Conservation (phyloP, 2,797 vertebrate species). For the Falco cherrug region DNA sequence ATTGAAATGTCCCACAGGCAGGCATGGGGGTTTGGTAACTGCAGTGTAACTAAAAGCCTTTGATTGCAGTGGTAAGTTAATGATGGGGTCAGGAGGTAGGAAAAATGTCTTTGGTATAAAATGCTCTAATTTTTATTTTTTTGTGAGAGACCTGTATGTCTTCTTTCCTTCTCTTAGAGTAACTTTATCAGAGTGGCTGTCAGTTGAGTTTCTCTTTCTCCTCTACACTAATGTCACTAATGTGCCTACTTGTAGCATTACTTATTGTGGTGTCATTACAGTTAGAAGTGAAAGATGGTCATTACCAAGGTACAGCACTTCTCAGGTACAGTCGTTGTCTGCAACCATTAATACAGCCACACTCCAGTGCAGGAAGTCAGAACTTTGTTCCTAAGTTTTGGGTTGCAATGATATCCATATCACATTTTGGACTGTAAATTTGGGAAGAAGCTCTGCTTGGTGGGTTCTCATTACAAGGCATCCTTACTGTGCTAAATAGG, state of each 20-base stretch:
- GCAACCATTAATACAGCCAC: not conserved
- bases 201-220: not conserved
- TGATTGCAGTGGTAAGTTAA: not conserved
- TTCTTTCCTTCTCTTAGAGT: not conserved
- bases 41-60: not conserved
- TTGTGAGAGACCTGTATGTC: not conserved
- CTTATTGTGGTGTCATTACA: not conserved
- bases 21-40: not conserved
- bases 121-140: not conserved
- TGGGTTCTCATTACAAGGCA: not conserved
- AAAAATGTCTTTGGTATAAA: not conserved
- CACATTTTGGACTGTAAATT: accelerated
- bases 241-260: not conserved
- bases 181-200: not conserved
- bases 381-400: not conserved
- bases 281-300: not conserved
- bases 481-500: not conserved
- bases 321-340: not conserved
- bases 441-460: not conserved
- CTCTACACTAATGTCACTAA: not conserved
- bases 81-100: not conserved
- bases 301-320: not conserved
- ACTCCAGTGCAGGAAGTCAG: not conserved
- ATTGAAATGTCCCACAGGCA: not conserved
- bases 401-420: not conserved